Conservation (phyloP, 2,888 invertebrate genomes). For the Eledona agricola region DNA sequence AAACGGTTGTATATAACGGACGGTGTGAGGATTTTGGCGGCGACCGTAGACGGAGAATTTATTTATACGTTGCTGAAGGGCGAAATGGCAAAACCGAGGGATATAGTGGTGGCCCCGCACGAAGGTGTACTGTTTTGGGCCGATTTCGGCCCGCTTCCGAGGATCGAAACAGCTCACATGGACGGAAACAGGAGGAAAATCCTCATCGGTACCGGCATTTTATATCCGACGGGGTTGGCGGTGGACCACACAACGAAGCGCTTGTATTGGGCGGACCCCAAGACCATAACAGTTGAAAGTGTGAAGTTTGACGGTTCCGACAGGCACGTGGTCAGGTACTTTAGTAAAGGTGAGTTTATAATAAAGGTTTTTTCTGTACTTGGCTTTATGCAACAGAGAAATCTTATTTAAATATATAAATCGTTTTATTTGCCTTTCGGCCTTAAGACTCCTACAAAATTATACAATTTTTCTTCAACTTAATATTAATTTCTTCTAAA, state of each 20-base stretch:
- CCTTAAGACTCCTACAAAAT: no score
- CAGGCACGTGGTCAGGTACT: conserved; percentile 68
- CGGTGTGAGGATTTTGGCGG: conserved; percentile 61
- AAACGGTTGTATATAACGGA: conserved; percentile 77
- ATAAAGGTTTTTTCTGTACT: not conserved
- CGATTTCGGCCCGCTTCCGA: conserved; percentile 71
- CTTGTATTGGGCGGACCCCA: conserved; percentile 87
- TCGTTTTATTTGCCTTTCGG: no score
- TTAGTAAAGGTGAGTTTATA: conserved; percentile 62
- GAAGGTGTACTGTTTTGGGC: conserved; percentile 80
- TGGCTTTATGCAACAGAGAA: no score
- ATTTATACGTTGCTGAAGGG: conserved; percentile 66
- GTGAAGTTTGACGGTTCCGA: conserved; percentile 74
- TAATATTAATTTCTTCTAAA: no score
- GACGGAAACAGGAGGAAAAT: conserved; percentile 67
- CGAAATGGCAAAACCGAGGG: conserved; percentile 70
- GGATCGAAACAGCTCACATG: conserved; percentile 72
- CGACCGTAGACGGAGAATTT: conserved; percentile 68
- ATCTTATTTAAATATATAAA: no score
- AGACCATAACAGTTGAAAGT: conserved; percentile 76
- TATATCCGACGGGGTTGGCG: conserved; percentile 80
- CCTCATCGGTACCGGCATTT: conserved; percentile 69
- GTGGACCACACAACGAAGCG: conserved; percentile 78
- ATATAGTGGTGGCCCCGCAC: conserved; percentile 74
- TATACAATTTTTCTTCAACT: no score